Percentiles rank a stretch among this genome's conserved stretches.
phyloP scores from a whole-genome alignment of 2,888 invertebrate genomes.

The Cephus runcator region DNA sequence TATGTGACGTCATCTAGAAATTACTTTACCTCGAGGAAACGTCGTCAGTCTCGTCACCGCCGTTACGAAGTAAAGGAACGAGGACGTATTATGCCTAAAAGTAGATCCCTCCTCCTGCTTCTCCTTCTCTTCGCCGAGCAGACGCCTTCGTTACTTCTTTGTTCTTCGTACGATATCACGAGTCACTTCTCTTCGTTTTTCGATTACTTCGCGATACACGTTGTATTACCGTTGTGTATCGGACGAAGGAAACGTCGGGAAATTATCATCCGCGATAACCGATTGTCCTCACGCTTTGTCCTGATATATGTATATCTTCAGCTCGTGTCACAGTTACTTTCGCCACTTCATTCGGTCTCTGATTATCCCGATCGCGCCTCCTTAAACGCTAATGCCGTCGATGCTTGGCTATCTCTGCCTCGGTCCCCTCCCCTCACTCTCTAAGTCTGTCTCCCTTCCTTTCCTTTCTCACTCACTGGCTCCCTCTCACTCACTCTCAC shows the following conservation, averaged over 20 bases:
- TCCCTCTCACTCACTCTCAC: neutral
- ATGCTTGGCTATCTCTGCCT: neutral
- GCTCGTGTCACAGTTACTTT: neutral
- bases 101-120: neutral
- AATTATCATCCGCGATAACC: neutral
- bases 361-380: neutral
- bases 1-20: slow-evolving; percentile 40
- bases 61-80: neutral
- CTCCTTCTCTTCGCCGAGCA: neutral
- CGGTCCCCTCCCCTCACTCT: neutral
- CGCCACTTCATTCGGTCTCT: neutral
- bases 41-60: slow-evolving; percentile 24
- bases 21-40: slow-evolving; percentile 49
- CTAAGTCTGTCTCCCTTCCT: neutral
- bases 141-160: neutral
- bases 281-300: neutral
- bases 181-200: no score
- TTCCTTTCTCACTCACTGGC: neutral
- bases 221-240: neutral
- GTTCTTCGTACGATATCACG: neutral
- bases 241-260: neutral
- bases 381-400: neutral
- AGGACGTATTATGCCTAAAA: neutral
- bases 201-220: neutral
- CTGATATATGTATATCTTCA: neutral